Conservation (phyloP, 2,113 vertebrate genomes). For the Grallaria varia region DNA sequence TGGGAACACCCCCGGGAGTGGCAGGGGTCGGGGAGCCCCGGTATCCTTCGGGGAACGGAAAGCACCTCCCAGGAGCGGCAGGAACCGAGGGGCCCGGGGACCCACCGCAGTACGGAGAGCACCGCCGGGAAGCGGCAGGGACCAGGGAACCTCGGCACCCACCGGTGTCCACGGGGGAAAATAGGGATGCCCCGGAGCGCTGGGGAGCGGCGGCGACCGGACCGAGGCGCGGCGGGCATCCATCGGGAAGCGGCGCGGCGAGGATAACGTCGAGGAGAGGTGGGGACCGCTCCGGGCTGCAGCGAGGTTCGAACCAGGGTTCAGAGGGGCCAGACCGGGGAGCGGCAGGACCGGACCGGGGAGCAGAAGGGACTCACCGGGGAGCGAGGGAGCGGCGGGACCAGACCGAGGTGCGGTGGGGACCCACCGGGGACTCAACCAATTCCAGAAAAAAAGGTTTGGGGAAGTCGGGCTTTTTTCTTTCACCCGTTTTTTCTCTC, state of each 20-base stretch:
- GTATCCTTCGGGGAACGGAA: neutral
- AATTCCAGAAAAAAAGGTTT: neutral
- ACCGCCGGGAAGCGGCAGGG: neutral
- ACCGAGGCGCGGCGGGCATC: neutral
- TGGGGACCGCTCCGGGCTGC: neutral
- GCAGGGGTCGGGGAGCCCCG: neutral
- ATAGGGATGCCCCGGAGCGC: neutral
- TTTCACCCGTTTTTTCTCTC: neutral
- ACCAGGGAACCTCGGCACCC: neutral
- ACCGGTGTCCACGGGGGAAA: neutral
- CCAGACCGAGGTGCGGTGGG: too few species aligned
- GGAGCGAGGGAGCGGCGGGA: neutral
- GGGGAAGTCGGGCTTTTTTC: neutral
- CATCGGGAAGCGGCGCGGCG: neutral
- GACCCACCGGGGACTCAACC: neutral
- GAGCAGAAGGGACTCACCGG: neutral
- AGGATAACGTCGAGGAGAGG: neutral
- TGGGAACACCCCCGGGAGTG: too few species aligned
- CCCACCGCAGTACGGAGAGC: neutral
- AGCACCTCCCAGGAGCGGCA: neutral
- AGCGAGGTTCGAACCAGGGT: neutral
- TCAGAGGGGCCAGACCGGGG: neutral
- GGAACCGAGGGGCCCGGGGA: neutral
- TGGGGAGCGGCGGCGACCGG: too few species aligned
- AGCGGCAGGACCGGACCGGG: neutral